phyloP scores from a whole-genome alignment of 2,113 vertebrate genomes.

The Tylochromis polylepis region DNA sequence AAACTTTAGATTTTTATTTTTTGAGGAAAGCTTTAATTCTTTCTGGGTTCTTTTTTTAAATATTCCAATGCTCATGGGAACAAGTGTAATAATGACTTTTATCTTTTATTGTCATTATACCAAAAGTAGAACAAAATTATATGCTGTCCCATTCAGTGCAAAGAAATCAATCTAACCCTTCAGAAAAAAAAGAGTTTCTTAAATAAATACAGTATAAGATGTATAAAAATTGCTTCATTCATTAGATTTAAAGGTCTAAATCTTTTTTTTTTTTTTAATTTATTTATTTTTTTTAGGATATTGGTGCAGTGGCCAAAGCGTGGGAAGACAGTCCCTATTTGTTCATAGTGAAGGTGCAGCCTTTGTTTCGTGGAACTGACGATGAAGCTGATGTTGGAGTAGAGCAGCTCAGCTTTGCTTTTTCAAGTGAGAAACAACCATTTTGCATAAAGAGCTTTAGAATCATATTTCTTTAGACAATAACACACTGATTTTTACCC shows the following conservation, averaged over 20 bases:
- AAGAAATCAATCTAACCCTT: not conserved
- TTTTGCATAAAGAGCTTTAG: not conserved
- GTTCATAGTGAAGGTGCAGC: conserved; percentile 84
- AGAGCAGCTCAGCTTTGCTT: conserved; percentile 34
- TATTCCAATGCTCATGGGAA: not conserved
- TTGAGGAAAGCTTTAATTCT: not conserved
- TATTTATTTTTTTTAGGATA: conserved; percentile 73
- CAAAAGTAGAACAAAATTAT: not conserved
- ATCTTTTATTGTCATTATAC: accelerated
- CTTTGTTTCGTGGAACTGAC: not conserved
- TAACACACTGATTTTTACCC: accelerated
- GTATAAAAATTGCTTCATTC: not conserved
- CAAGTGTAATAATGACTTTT: not conserved
- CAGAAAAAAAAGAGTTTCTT: no score
- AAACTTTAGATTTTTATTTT: not conserved
- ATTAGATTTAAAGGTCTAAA: not conserved
- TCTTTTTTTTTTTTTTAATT: not conserved
- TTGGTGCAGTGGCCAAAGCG: conserved; percentile 82
- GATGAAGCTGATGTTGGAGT: conserved; percentile 14
- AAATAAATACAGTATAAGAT: not conserved
- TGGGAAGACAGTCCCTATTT: conserved; percentile 91
- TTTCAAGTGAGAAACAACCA: conserved; percentile 58
- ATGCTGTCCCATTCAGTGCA: not conserved
- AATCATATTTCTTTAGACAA: not conserved
- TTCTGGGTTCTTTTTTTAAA: not conserved